Percentiles rank a stretch among this genome's conserved stretches.
phyloP scores from a whole-genome alignment of 2,888 invertebrate species.

The Zygaena filipendulae region DNA sequence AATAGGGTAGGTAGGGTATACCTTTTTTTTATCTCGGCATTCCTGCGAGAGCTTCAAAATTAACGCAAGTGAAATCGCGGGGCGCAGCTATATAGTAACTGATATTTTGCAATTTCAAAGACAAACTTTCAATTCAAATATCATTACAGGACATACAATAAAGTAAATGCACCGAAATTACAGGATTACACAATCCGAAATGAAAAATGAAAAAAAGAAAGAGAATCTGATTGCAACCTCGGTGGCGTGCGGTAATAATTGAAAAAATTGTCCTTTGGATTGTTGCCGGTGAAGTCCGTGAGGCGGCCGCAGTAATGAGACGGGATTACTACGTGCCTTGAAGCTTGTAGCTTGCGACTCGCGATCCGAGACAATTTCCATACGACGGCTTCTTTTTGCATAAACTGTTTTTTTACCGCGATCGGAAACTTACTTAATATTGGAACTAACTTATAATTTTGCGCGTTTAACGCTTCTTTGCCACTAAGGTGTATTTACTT shows the following conservation, averaged over 20 bases:
- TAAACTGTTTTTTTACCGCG: no score
- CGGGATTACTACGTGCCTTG: constrained; percentile 32
- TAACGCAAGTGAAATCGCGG: no score
- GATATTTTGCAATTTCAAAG: not conserved
- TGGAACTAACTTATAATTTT: no score
- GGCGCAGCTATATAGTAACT: not conserved
- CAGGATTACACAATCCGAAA: constrained; percentile 37
- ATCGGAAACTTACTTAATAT: no score
- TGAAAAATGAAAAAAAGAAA: no score
- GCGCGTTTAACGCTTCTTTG: no score
- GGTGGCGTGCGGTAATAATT: constrained; percentile 46
- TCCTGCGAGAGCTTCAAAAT: no score
- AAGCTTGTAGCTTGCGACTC: constrained; percentile 19
- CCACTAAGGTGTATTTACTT: no score
- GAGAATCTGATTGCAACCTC: constrained; percentile 45
- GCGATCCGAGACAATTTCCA: no score
- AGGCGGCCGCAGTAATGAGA: constrained; percentile 33
- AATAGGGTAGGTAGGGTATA: no score
- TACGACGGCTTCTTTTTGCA: no score
- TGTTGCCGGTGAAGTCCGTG: constrained; percentile 32
- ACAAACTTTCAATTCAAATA: not conserved
- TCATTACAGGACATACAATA: constrained; percentile 7
- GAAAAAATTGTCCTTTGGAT: constrained; percentile 56
- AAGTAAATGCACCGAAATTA: constrained; percentile 21
- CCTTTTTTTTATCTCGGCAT: no score